phyloP scores from a whole-genome alignment of 2,888 invertebrate genomes.

The Drosophila nigritarsus region DNA sequence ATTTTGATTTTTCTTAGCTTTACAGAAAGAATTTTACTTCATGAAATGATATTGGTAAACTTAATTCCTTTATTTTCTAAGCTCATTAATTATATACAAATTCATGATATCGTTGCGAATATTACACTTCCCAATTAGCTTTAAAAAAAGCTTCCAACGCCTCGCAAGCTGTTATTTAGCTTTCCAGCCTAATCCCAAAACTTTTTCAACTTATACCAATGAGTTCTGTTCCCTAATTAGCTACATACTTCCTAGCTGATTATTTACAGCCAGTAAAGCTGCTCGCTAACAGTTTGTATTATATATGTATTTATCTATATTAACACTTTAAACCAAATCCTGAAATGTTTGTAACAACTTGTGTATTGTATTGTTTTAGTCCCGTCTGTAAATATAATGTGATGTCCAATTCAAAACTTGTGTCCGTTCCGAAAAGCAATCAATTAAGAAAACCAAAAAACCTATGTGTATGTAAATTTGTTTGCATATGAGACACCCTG shows the following conservation, averaged over 20 bases:
- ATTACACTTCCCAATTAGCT: slow-evolving; percentile 32
- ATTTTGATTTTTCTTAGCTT: slow-evolving; percentile 38
- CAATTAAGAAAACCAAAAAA: slow-evolving; percentile 10
- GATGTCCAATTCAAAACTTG: slow-evolving; percentile 49
- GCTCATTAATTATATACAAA: slow-evolving; percentile 27
- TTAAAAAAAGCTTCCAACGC: slow-evolving; percentile 28
- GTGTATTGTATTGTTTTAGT: slow-evolving; percentile 32
- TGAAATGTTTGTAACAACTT: slow-evolving; percentile 15
- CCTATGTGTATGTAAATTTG: slow-evolving; percentile 50
- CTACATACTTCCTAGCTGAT: slow-evolving; percentile 22
- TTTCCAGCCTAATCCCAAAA: slow-evolving; percentile 15
- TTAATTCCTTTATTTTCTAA: slow-evolving; percentile 12
- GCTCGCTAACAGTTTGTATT: slow-evolving; percentile 63
- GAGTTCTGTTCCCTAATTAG: slow-evolving; percentile 24
- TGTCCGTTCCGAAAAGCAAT: slow-evolving; percentile 31
- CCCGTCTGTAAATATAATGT: slow-evolving; percentile 75
- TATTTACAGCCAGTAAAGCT: slow-evolving; percentile 29
- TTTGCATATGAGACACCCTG: slow-evolving; percentile 40
- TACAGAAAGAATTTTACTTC: slow-evolving; percentile 15
- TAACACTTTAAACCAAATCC: slow-evolving; percentile 29
- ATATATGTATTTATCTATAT: slow-evolving; percentile 37
- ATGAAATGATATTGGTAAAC: slow-evolving; percentile 40
- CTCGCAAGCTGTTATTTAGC: slow-evolving; percentile 35
- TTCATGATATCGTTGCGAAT: slow-evolving; percentile 30
- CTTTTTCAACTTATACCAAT: slow-evolving; percentile 25